These are phyloP conservation scores for Synodontis membranacea DNA, from an alignment of 2,113 vertebrate species.

Conservation along the genomic window DNA sequence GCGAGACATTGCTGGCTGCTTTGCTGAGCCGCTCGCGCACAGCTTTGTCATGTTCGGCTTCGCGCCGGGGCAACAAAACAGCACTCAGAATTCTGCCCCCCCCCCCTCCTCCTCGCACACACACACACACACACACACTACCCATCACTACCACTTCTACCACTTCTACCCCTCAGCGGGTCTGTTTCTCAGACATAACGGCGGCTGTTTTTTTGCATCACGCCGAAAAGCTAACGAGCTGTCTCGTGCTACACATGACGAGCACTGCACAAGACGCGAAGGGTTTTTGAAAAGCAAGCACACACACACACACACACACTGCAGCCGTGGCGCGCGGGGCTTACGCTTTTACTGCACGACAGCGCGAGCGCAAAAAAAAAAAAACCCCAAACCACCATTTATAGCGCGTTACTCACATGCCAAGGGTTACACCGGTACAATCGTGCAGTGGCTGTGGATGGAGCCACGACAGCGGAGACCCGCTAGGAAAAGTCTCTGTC, in stretches of 20 bases:
- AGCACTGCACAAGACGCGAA: slow-evolving; percentile 29
- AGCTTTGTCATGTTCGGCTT: slow-evolving; percentile 2
- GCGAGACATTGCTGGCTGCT: slow-evolving; percentile 43
- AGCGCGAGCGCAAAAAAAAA: slow-evolving; percentile 24
- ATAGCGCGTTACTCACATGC: slow-evolving; percentile 48
- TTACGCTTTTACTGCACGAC: slow-evolving; percentile 45
- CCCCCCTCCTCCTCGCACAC: too few species aligned
- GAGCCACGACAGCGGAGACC: slow-evolving; percentile 24
- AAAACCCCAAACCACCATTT: neutral
- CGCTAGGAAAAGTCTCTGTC: slow-evolving; percentile 31
- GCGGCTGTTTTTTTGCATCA: neutral
- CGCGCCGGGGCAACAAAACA: neutral
- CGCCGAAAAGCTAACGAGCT: neutral
- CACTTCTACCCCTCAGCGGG: too few species aligned
- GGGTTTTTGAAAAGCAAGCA: slow-evolving; percentile 54
- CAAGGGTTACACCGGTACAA: slow-evolving; percentile 27
- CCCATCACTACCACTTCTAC: too few species aligned
- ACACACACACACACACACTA: too few species aligned
- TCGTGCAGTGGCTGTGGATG: slow-evolving; percentile 32
- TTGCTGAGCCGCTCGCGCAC: slow-evolving; percentile 29
- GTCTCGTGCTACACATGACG: neutral
- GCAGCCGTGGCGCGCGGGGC: slow-evolving; percentile 54
- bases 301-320: too few species aligned
- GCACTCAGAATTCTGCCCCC: too few species aligned
- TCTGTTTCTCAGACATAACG: neutral